These are phyloP conservation scores for Eristalinus sepulchralis DNA, from an alignment of 2,888 invertebrate genomes.

Conservation along the genomic window DNA sequence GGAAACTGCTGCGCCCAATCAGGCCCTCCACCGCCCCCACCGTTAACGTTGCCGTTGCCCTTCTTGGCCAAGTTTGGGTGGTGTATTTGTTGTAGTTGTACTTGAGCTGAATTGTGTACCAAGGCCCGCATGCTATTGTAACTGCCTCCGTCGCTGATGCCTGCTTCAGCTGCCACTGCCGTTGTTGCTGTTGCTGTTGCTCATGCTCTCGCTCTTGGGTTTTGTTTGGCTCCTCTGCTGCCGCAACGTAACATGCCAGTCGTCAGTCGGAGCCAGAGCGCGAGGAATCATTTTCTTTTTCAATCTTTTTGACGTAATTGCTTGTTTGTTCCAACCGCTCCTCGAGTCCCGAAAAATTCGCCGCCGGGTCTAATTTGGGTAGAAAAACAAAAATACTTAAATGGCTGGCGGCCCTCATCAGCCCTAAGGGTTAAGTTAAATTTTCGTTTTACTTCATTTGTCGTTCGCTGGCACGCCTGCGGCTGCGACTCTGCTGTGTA, in stretches of 20 bases:
- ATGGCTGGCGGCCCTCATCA: conserved; percentile 57
- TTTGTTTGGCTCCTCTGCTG: conserved; percentile 39
- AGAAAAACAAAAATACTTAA: conserved; percentile 71
- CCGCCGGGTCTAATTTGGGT: conserved; percentile 69
- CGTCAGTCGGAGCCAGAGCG: conserved; percentile 11
- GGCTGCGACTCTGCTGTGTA: neutral
- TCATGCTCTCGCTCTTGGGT: conserved; percentile 13
- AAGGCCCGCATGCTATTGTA: conserved; percentile 57
- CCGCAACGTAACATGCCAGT: conserved; percentile 17
- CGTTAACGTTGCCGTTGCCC: neutral
- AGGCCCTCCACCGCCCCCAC: conserved; percentile 3
- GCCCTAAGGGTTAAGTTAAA: conserved; percentile 69
- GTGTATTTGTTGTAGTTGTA: conserved; percentile 66
- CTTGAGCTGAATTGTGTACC: conserved; percentile 64
- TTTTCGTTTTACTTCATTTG: conserved; percentile 70
- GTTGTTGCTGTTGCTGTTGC: neutral
- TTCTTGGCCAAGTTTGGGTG: conserved; percentile 32
- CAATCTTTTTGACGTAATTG: conserved; percentile 74
- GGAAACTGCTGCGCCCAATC: conserved; percentile 62
- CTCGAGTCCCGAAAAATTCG: conserved; percentile 60
- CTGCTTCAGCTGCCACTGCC: conserved; percentile 9
- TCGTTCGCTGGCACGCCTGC: conserved; percentile 29
- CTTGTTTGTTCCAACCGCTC: conserved; percentile 73
- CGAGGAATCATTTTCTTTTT: conserved; percentile 70
- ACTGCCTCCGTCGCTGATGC: neutral